phyloP scores from a whole-genome alignment of 2,888 invertebrate genomes.

The Pseudolycoriella hygida region DNA sequence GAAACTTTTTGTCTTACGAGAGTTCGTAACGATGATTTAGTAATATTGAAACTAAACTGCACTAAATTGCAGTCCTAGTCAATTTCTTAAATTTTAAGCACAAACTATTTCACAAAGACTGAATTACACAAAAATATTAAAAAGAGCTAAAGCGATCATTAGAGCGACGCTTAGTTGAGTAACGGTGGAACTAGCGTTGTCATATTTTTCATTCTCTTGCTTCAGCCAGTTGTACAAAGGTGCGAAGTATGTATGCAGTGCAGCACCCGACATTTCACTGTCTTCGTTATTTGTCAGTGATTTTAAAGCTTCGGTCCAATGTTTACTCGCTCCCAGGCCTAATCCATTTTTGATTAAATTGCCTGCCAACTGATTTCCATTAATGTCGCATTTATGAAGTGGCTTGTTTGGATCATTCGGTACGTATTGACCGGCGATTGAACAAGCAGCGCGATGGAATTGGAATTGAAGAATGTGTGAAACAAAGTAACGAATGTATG shows the following conservation, averaged over 20 bases:
- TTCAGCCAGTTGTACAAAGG: slow-evolving; percentile 35
- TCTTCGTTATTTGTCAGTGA: slow-evolving; percentile 32
- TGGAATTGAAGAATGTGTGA: slow-evolving; percentile 63
- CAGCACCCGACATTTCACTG: slow-evolving; percentile 33
- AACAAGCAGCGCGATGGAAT: slow-evolving; percentile 53
- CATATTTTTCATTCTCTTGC: slow-evolving; percentile 27
- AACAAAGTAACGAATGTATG: slow-evolving; percentile 34
- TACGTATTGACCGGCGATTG: slow-evolving; percentile 42
- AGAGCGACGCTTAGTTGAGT: not conserved
- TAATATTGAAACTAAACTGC: too few species aligned
- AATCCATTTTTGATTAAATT: slow-evolving; percentile 34
- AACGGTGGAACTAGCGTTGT: not conserved
- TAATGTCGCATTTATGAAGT: slow-evolving; percentile 54
- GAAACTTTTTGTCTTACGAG: too few species aligned
- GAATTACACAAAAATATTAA: too few species aligned
- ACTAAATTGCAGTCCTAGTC: too few species aligned
- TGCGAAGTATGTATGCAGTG: slow-evolving; percentile 38
- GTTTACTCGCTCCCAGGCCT: slow-evolving; percentile 30
- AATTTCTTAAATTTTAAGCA: too few species aligned
- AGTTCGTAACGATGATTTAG: too few species aligned
- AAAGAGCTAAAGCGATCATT: too few species aligned
- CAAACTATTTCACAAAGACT: too few species aligned
- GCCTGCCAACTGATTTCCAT: slow-evolving; percentile 50
- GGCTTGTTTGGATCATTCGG: slow-evolving; percentile 38
- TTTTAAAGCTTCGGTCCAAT: slow-evolving; percentile 40